A percentile compares a stretch with the other conserved stretches of the same genome.
phyloP scores from a whole-genome alignment of 2,888 invertebrate genomes.

The Pollenia angustigena region DNA sequence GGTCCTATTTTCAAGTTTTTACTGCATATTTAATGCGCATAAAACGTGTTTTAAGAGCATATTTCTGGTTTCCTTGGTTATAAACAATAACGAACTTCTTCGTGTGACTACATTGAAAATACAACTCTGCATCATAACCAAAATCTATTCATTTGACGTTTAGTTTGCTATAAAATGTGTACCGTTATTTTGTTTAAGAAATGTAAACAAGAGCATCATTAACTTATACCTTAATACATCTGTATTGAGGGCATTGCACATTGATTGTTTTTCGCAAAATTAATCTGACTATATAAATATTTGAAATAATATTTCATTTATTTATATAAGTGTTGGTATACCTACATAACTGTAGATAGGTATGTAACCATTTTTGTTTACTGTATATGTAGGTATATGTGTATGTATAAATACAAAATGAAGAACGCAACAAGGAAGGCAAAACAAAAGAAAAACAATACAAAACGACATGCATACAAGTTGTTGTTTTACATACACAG shows the following conservation, averaged over 20 bases:
- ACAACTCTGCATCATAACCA: too few relatives aligned
- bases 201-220: slow-evolving; percentile 1
- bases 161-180: too few relatives aligned
- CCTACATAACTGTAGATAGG: not conserved
- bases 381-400: not conserved
- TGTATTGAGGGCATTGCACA: slow-evolving; percentile 34
- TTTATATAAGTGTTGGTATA: slow-evolving; percentile 4
- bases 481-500: slow-evolving; percentile 33
- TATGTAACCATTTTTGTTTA: too few relatives aligned
- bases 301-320: not conserved
- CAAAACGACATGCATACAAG: slow-evolving; percentile 29
- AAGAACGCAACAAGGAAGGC: slow-evolving; percentile 40
- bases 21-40: too few relatives aligned
- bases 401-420: not conserved
- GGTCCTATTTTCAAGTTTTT: too few relatives aligned
- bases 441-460: slow-evolving; percentile 29
- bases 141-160: too few relatives aligned
- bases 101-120: too few relatives aligned
- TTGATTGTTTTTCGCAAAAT: slow-evolving; percentile 19
- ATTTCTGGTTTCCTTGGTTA: too few relatives aligned
- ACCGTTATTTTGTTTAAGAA: not conserved
- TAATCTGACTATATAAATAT: slow-evolving; percentile 32
- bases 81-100: too few relatives aligned
- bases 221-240: slow-evolving; percentile 7
- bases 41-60: too few relatives aligned